Percentiles rank a stretch among this genome's conserved stretches.
Evolutionary conservation across 2,888 invertebrate genomes (phyloP).

Genomic region (Augiades crinisus): DNA sequence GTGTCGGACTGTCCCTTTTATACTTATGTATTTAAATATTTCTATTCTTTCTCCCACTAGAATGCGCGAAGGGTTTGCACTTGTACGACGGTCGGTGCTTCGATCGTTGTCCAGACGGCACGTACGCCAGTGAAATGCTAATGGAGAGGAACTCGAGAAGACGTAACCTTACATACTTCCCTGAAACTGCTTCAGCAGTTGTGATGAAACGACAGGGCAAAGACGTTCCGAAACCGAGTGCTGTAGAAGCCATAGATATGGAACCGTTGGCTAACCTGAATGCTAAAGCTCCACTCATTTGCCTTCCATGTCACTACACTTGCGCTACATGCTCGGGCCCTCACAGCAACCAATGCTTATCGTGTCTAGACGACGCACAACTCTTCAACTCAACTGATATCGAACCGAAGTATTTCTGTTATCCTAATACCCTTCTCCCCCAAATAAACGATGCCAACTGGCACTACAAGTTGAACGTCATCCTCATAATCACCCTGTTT

Average conservation of each 20-base stretch:
- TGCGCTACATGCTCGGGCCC: constrained; percentile 86
- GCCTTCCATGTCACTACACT: constrained; percentile 88
- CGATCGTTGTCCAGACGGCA: constrained; percentile 78
- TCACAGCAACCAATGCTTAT: constrained; percentile 84
- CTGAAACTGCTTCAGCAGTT: constrained; percentile 42
- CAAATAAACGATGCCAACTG: constrained; percentile 66
- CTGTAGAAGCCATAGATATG: constrained; percentile 63
- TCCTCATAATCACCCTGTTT: constrained; percentile 57
- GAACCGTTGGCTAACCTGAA: constrained; percentile 43
- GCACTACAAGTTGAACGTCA: constrained; percentile 69
- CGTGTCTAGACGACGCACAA: constrained; percentile 85
- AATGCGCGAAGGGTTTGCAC: constrained; percentile 83
- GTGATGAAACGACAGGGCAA: constrained; percentile 56
- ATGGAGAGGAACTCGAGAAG: constrained; percentile 63
- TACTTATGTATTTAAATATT: constrained; percentile 56
- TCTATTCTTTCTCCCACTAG: constrained; percentile 82
- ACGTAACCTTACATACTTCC: constrained; percentile 61
- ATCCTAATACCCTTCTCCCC: constrained; percentile 67
- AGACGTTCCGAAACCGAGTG: constrained; percentile 38
- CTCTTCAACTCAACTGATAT: constrained; percentile 65
- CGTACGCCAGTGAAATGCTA: constrained; percentile 67
- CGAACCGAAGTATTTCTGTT: constrained; percentile 73
- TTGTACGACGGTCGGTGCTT: constrained; percentile 83
- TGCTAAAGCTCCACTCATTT: constrained; percentile 64
- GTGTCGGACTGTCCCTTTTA: constrained; percentile 56